Evolutionary conservation across 2,797 vertebrate genomes (phyloP), one percentile per base, ranked within the genome.

Genomic region (Sebastes nivosus): DNA sequence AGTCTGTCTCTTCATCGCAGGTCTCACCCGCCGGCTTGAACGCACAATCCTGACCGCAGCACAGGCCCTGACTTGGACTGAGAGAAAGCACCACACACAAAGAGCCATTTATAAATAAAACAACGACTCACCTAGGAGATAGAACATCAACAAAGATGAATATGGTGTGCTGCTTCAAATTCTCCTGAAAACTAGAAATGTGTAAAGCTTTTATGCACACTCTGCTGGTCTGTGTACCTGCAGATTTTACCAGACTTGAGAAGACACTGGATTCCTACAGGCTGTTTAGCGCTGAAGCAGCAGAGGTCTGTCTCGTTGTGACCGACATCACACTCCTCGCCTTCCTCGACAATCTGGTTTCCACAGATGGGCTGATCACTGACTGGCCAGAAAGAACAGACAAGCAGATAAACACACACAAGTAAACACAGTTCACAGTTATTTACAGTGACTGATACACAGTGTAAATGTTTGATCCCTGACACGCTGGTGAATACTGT

Each of bases 291-390:
- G 4, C 95, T 94, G 82, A 92, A 95, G 91, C 97, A 97, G 85
- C 97, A 97, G 8, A 77, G 87, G 60, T 97, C 96, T 2, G 73
- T 67, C 29, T 89, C 84, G 1, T 94, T 84, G 65, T 93, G 91
- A 12, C 96, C 97, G 0, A 96, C 88, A 3, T 97, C 97, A n/a
- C 97, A 97, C 82, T 97, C 94, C 84, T 97, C 97, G 16, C 86
- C 95, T 2, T 93, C 81, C 83, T 97, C 96, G 13, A 96, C 88
- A 1, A 97, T 96, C 24, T 81, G 94, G 90, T 97, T 97, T 66
- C 97, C 96, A 89, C 97, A 97, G 82, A 96, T 97, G 75, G 97
- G 97, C 72, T 92, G 94, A 75, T 95, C 93, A n/a, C 93, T 97
- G 71, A 93, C 97, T 97, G 89, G n/a, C 6, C 36, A 78, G 32